These are phyloP conservation scores for Erannis defoliaria DNA, from an alignment of 2,888 invertebrate genomes.

Conservation along the genomic window DNA sequence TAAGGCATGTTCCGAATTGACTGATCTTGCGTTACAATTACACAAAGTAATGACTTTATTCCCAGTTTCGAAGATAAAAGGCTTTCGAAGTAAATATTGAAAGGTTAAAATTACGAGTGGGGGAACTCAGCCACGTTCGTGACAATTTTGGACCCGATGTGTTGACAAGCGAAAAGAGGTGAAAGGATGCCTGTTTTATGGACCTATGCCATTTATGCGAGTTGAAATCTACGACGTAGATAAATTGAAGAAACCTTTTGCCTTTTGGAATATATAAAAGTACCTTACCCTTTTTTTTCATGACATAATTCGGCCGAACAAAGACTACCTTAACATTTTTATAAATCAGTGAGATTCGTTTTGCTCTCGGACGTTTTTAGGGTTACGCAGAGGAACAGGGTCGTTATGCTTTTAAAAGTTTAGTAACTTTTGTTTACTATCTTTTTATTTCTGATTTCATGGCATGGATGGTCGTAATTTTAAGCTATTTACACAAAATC, in stretches of 20 bases:
- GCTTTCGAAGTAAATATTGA: constrained; percentile 50
- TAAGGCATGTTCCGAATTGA: constrained; percentile 34
- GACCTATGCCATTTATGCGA: constrained; percentile 37
- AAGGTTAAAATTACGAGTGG: constrained; percentile 44
- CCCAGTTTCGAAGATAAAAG: constrained; percentile 54
- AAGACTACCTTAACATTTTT: constrained; percentile 12
- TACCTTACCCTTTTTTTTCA: constrained; percentile 30
- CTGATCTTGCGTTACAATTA: constrained; percentile 54
- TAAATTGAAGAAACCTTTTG: constrained; percentile 31
- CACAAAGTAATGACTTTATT: constrained; percentile 61
- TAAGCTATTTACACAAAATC: too few species aligned
- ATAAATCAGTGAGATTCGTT: constrained; percentile 19
- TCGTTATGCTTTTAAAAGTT: background rate
- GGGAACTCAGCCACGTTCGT: constrained; percentile 30
- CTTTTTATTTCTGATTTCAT: too few species aligned
- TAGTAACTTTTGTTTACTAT: too few species aligned
- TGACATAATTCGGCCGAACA: constrained; percentile 27
- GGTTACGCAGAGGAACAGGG: background rate
- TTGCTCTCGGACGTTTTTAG: constrained; percentile 1
- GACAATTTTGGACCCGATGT: constrained; percentile 35
- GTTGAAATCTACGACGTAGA: constrained; percentile 36
- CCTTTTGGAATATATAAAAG: constrained; percentile 28
- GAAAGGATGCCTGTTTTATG: constrained; percentile 38
- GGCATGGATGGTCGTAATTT: too few species aligned
- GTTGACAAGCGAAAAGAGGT: constrained; percentile 35